Conservation (phyloP, 2,888 invertebrate genomes). For the Melanchra persicariae region DNA sequence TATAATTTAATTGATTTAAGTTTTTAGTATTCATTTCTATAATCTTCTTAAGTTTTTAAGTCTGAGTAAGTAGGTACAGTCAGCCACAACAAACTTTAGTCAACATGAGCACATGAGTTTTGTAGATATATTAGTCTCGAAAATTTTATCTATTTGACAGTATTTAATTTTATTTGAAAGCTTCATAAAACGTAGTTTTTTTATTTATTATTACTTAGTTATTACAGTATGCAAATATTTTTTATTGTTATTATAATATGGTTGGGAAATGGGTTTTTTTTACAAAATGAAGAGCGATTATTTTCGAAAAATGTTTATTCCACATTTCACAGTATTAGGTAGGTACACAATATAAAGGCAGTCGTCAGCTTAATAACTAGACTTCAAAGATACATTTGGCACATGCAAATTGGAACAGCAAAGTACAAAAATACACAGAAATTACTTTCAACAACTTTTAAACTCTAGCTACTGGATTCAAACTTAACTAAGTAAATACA, state of each 20-base stretch:
- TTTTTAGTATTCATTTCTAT: neutral
- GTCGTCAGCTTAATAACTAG: constrained; percentile 55
- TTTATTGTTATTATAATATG: too few species aligned
- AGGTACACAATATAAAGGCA: constrained; percentile 67
- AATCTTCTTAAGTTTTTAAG: neutral
- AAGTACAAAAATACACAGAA: constrained; percentile 70
- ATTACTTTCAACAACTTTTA: constrained; percentile 56
- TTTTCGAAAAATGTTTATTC: constrained; percentile 58
- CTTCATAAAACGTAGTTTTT: too few species aligned
- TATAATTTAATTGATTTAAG: too few species aligned
- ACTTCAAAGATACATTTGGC: constrained; percentile 67
- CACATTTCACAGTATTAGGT: constrained; percentile 58
- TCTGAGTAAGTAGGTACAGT: neutral
- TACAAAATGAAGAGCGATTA: constrained; percentile 4
- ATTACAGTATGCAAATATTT: neutral
- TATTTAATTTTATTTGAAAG: too few species aligned
- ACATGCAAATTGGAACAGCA: constrained; percentile 61
- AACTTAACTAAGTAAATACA: constrained; percentile 56
- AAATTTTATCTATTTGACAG: too few species aligned
- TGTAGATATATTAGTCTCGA: too few species aligned
- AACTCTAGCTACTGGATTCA: constrained; percentile 37
- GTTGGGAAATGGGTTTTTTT: neutral
- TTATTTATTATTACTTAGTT: too few species aligned
- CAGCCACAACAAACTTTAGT: neutral
- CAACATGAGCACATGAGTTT: too few species aligned